Base-by-base conservation (phyloP, 2,797 vertebrate species). In the Lithobates pipiens region DNA sequence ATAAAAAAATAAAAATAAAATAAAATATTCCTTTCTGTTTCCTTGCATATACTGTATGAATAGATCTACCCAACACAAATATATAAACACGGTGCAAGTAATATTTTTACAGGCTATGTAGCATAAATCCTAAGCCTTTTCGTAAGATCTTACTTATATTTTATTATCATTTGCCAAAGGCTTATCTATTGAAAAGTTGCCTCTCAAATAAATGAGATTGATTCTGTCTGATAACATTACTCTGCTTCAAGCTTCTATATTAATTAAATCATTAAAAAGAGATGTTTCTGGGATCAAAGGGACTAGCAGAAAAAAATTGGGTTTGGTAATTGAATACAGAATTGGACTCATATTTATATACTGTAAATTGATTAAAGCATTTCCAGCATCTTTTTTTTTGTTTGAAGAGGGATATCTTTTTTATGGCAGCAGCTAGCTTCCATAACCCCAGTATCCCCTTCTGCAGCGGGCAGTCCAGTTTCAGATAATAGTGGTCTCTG, bases 241-340 rank as follows among this genome's bases (percentile, higher is more conserved):
- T 23, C 27, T 80, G 42, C 39, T 29, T 80, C 16, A 32, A 80
- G 65, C 39, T 54, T 21, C 23, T 69, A 10, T 50, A 25, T 42
- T 69, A 80, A 50, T 80, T 68, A 46, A 68, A 78, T 67, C 25
- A 84, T 78, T 39, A 84, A 0, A 10, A 82, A 79, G 80, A 0
- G 86, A 85, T 88, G 87, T 82, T 73, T 87, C 75, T 73, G 0
- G 61, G 87, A 88, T 91, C 88, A 89, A 89, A 89, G 89, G 65
- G 9, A 85, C 88, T 87, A 84, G 89, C 90, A 79, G 76, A 90
- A 61, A 89, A 89, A 89, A 88, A 92, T 91, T 89, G 89, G 89
- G 87, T 85, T 90, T 85, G 88, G 89, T 91, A 91, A 92, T 90
- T 89, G 89, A 89, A 89, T 88, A 89, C 90, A 90, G 91, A 88